A percentile compares a stretch with the other conserved stretches of the same genome.
These are phyloP conservation scores for Osmerus eperlanus DNA, from an alignment of 2,113 vertebrate genomes.

Conservation along the genomic window DNA sequence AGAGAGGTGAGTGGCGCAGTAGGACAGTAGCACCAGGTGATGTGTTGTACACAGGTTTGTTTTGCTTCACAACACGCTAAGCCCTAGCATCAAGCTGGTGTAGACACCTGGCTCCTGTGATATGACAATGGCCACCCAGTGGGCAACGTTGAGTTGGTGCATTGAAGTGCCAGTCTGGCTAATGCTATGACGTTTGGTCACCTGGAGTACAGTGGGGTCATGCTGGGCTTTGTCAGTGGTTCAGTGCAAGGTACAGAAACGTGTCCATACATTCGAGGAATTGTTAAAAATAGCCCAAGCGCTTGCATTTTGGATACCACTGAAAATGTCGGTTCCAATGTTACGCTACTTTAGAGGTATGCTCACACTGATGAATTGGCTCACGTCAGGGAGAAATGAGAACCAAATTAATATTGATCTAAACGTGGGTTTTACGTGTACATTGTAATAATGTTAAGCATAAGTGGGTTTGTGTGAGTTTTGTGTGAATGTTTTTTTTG, in stretches of 20 bases:
- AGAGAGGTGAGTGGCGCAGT: conserved; percentile 35
- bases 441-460: conserved; percentile 3
- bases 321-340: conserved; percentile 2
- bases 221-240: conserved; percentile 40
- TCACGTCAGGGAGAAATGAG: conserved; percentile 2
- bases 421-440: conserved; percentile 3
- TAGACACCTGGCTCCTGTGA: conserved; percentile 58
- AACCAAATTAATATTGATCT: conserved; percentile 33
- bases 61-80: conserved; percentile 44
- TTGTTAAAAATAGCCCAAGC: conserved; percentile 31
- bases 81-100: conserved; percentile 52
- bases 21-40: conserved; percentile 50
- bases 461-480: conserved; percentile 12
- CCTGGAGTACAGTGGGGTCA: conserved; percentile 47
- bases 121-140: conserved; percentile 40
- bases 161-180: conserved; percentile 34
- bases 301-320: conserved; percentile 6
- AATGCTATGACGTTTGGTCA: conserved; percentile 54
- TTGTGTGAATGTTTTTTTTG: conserved; percentile 5
- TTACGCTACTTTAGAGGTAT: background rate
- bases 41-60: conserved; percentile 58
- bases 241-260: conserved; percentile 30
- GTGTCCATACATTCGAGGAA: conserved; percentile 40
- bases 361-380: conserved; percentile 19
- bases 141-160: conserved; percentile 47